Conservation (phyloP, 2,113 vertebrate species). For the Ailurus styani region DNA sequence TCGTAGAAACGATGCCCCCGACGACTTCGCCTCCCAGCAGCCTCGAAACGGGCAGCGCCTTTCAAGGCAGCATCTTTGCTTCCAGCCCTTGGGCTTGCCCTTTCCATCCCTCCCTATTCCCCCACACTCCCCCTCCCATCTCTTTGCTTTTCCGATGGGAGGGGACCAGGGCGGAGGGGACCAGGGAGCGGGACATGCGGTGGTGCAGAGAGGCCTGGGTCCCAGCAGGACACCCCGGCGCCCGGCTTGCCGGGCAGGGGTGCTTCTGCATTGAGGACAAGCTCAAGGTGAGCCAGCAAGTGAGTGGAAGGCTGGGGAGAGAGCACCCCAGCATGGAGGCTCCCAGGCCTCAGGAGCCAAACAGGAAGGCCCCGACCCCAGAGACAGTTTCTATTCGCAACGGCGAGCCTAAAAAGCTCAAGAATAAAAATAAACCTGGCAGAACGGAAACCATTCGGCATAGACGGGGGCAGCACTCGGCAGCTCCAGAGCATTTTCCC, state of each 20-base stretch:
- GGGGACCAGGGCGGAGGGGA: background rate
- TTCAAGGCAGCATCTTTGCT: background rate
- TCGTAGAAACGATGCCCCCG: background rate
- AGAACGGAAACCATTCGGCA: background rate
- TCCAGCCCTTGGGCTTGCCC: background rate
- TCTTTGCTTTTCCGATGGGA: background rate
- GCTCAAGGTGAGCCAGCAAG: background rate
- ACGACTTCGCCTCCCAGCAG: background rate
- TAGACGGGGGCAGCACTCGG: rapidly evolving
- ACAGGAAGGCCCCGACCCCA: rapidly evolving
- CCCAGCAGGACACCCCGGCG: background rate
- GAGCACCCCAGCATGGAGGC: background rate
- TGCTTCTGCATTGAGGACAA: background rate
- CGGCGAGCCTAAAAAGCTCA: background rate
- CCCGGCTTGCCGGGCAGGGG: background rate
- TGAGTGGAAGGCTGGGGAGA: background rate
- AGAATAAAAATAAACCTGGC: background rate
- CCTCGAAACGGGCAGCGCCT: background rate
- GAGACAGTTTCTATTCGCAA: background rate
- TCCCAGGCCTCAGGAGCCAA: background rate
- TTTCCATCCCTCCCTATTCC: background rate
- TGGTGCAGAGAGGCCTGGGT: background rate
- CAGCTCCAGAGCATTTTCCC: background rate
- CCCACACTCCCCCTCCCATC: rapidly evolving
- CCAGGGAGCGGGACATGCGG: rapidly evolving